A percentile compares a stretch with the other conserved stretches of the same genome.
phyloP scores from a whole-genome alignment of 2,113 vertebrate species.

The Beaufortia kweichowensis region DNA sequence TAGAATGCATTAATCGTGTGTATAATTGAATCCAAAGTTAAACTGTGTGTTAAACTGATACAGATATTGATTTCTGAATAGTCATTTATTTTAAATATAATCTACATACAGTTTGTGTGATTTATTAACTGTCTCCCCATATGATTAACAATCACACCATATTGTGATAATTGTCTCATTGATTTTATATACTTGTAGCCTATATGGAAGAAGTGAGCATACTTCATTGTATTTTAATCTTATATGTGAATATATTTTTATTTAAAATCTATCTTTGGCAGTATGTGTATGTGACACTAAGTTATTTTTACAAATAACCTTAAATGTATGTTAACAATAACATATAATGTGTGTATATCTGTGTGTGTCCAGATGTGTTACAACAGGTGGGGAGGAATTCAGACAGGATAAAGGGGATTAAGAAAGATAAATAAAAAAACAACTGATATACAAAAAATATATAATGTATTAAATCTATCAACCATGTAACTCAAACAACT shows the following conservation, averaged over 20 bases:
- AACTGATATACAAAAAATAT: neutral
- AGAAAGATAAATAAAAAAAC: slow-evolving; percentile 9
- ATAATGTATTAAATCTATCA: slow-evolving; percentile 2
- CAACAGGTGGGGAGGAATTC: slow-evolving; percentile 50
- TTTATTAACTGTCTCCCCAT: neutral
- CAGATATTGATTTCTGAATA: neutral
- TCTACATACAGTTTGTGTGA: slow-evolving; percentile 9
- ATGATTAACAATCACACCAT: slow-evolving; percentile 13
- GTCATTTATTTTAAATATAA: slow-evolving; percentile 23
- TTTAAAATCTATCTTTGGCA: neutral
- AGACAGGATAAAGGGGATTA: slow-evolving; percentile 57
- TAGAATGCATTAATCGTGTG: slow-evolving; percentile 7
- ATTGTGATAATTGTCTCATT: neutral
- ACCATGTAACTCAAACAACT: neutral
- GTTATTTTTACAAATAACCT: neutral
- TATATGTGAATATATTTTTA: no score
- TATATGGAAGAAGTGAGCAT: neutral
- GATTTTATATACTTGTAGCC: neutral
- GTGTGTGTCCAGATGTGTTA: slow-evolving; percentile 44
- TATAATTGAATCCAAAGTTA: slow-evolving; percentile 25
- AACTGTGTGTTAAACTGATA: slow-evolving; percentile 3
- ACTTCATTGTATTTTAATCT: neutral
- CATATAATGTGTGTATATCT: slow-evolving; percentile 12
- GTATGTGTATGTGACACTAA: neutral
- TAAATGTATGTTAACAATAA: slow-evolving; percentile 2